Evolutionary conservation across 2,888 invertebrate species (phyloP).

Genomic region (Pomacea canaliculata): DNA sequence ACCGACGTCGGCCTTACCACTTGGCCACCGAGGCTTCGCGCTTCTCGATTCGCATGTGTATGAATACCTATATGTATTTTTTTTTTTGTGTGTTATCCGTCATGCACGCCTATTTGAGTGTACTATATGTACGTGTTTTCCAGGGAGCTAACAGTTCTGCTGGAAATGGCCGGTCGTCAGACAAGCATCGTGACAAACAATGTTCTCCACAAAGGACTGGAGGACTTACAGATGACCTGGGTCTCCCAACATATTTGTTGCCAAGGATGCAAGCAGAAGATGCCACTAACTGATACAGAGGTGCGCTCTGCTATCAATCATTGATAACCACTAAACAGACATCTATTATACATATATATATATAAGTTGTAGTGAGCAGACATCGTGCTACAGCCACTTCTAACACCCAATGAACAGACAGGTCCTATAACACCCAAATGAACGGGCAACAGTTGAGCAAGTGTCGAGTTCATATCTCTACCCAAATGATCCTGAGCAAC

Average conservation of each 20-base stretch:
- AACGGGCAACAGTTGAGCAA: too few species aligned
- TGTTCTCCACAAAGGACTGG: conserved; percentile 44
- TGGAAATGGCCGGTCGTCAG: conserved; percentile 47
- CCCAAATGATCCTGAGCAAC: too few species aligned
- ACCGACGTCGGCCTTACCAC: too few species aligned
- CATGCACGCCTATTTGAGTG: not conserved
- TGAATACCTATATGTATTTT: not conserved
- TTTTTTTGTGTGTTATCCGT: not conserved
- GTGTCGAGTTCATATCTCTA: too few species aligned
- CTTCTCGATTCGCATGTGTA: not conserved
- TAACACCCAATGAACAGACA: too few species aligned
- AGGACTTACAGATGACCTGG: conserved; percentile 56
- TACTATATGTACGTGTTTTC: conserved; percentile 14
- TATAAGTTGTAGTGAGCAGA: too few species aligned
- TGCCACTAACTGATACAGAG: conserved; percentile 58
- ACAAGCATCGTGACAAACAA: conserved; percentile 31
- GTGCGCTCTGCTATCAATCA: conserved; percentile 34
- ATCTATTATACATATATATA: too few species aligned
- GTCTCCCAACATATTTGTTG: conserved; percentile 50
- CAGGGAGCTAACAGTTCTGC: conserved; percentile 59
- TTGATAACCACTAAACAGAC: too few species aligned
- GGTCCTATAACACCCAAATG: too few species aligned
- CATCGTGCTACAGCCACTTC: too few species aligned
- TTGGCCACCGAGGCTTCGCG: too few species aligned
- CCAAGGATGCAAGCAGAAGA: conserved; percentile 40